Evolutionary conservation across 2,888 invertebrate genomes (phyloP).

Genomic region (Chaetogeoica ovagalla): DNA sequence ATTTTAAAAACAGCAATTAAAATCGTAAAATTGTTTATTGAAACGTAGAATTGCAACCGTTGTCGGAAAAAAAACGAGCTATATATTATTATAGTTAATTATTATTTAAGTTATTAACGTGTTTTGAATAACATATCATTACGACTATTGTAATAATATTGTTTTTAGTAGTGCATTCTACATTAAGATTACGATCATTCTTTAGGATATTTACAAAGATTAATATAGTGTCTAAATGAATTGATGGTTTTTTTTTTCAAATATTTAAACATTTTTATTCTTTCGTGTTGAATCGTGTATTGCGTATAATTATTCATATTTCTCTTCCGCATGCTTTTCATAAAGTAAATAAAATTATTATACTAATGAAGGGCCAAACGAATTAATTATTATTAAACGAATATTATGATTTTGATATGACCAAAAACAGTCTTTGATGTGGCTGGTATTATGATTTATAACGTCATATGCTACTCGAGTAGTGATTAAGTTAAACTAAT

Average conservation of each 20-base stretch:
- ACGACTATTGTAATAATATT: neutral
- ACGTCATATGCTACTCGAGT: neutral
- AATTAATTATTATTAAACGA: constrained; percentile 27
- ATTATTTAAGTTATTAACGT: neutral
- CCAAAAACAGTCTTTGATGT: constrained; percentile 15
- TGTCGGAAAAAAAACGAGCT: neutral
- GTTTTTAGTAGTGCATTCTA: neutral
- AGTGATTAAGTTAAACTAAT: constrained; percentile 26
- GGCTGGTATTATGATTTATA: constrained; percentile 2
- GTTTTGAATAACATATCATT: constrained; percentile 19
- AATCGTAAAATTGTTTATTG: neutral
- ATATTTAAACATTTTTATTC: neutral
- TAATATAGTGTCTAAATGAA: no score
- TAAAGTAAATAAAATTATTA: neutral
- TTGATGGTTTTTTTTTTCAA: neutral
- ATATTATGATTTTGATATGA: constrained; percentile 41
- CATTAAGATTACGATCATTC: neutral
- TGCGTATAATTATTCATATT: neutral
- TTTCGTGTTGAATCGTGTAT: neutral
- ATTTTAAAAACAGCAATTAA: no score
- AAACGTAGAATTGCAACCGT: neutral
- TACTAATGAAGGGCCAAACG: constrained; percentile 2
- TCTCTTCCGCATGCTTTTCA: neutral
- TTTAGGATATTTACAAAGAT: no score
- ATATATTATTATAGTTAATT: neutral